A percentile compares a stretch with the other conserved stretches of the same genome.
Evolutionary conservation across 2,113 vertebrate genomes (phyloP).

Genomic region (Pimephales promelas): DNA sequence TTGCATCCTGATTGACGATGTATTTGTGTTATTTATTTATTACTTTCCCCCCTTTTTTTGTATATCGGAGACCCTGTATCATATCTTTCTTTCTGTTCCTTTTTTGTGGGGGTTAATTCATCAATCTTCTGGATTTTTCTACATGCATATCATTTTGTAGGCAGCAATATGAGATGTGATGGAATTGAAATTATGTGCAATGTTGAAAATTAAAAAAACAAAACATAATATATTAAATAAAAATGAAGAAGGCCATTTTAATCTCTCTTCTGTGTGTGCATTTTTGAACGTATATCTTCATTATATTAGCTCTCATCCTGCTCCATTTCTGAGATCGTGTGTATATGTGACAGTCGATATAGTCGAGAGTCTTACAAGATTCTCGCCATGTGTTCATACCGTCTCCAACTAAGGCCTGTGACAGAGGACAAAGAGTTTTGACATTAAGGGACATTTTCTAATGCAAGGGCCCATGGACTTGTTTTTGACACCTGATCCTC

Average conservation of each 20-base stretch:
- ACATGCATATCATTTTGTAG: slow-evolving; percentile 84
- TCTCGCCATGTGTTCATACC: not conserved
- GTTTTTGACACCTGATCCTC: slow-evolving; percentile 71
- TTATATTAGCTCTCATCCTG: not conserved
- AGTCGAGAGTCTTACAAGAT: not conserved
- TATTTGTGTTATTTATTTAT: slow-evolving; percentile 69
- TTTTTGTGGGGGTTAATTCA: slow-evolving; percentile 64
- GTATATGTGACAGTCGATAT: not conserved
- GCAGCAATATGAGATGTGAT: slow-evolving; percentile 84
- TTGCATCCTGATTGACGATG: slow-evolving; percentile 71
- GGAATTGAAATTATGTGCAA: slow-evolving; percentile 83
- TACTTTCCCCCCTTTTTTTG: slow-evolving; percentile 54
- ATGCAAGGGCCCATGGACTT: slow-evolving; percentile 50
- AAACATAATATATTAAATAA: slow-evolving; percentile 82
- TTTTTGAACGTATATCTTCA: slow-evolving; percentile 12
- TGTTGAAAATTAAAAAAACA: slow-evolving; percentile 78
- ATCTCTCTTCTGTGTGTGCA: slow-evolving; percentile 34
- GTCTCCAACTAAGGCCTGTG: slow-evolving; percentile 52
- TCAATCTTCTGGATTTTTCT: slow-evolving; percentile 75
- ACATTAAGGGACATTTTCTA: slow-evolving; percentile 54
- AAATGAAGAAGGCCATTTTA: slow-evolving; percentile 64
- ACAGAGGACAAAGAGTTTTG: slow-evolving; percentile 43
- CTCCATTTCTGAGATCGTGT: slow-evolving; percentile 16
- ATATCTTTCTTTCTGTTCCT: slow-evolving; percentile 37
- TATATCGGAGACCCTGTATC: slow-evolving; percentile 69